Evolutionary conservation across 2,888 invertebrate species (phyloP).

Genomic region (Brenthis ino): DNA sequence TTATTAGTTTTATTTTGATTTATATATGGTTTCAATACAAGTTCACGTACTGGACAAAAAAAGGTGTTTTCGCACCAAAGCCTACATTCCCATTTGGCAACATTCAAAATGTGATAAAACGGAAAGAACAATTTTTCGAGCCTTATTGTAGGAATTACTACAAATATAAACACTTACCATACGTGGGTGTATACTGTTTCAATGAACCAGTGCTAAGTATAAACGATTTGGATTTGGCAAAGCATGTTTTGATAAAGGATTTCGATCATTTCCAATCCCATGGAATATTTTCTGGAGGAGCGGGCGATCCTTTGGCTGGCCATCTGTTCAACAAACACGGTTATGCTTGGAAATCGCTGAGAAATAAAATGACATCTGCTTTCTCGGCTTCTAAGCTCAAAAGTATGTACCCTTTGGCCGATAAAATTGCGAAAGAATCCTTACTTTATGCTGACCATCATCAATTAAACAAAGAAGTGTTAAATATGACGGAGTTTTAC

Average conservation of each 20-base stretch:
- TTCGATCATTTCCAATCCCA: constrained; percentile 85
- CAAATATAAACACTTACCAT: constrained; percentile 73
- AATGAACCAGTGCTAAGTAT: constrained; percentile 83
- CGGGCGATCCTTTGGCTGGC: constrained; percentile 82
- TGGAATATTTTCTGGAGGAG: constrained; percentile 83
- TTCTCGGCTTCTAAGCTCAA: constrained; percentile 87
- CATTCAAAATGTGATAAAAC: constrained; percentile 77
- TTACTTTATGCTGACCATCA: constrained; percentile 62
- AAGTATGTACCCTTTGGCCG: constrained; percentile 83
- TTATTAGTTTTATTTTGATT: constrained; percentile 48
- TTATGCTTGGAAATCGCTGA: constrained; percentile 83
- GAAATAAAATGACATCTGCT: constrained; percentile 84
- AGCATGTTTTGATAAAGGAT: constrained; percentile 83
- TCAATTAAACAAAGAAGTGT: constrained; percentile 53
- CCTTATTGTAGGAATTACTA: constrained; percentile 83
- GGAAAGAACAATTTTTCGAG: constrained; percentile 83
- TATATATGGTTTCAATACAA: constrained; percentile 55
- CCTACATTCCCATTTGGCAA: constrained; percentile 85
- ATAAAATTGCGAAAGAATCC: constrained; percentile 80
- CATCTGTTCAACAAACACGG: constrained; percentile 83
- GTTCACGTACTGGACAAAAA: constrained; percentile 83
- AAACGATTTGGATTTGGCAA: constrained; percentile 84
- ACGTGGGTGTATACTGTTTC: constrained; percentile 84
- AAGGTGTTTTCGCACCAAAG: constrained; percentile 79
- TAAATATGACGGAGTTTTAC: constrained; percentile 81